Percentiles rank a stretch among this genome's conserved stretches.
These are phyloP conservation scores for Eretmocerus hayati DNA, from an alignment of 2,888 invertebrate genomes.

Conservation along the genomic window DNA sequence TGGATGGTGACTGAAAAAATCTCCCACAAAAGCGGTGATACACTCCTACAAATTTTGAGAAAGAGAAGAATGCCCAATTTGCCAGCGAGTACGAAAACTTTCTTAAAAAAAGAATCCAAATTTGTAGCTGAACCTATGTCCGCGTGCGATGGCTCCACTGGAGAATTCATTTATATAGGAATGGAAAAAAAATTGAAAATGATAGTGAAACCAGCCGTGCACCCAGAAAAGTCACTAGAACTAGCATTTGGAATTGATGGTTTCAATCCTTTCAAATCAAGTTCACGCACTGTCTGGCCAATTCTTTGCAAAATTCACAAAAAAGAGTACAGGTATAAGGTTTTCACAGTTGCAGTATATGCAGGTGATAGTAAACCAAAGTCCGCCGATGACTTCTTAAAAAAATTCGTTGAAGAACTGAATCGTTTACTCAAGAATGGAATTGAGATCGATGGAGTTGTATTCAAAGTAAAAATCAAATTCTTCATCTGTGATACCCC, in stretches of 20 bases:
- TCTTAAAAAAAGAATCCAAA: background rate
- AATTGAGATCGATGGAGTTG: background rate
- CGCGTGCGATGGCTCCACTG: background rate
- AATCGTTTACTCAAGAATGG: background rate
- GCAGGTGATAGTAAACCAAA: background rate
- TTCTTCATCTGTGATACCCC: background rate
- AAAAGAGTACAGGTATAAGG: background rate
- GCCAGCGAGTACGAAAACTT: background rate
- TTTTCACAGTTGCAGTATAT: background rate
- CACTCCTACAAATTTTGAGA: background rate
- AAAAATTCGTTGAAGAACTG: background rate
- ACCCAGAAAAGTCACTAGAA: background rate
- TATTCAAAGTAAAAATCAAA: background rate
- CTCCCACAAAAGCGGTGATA: background rate
- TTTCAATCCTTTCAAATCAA: background rate
- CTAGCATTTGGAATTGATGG: background rate
- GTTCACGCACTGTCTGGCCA: background rate
- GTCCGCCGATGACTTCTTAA: fast-evolving
- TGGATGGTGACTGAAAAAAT: background rate
- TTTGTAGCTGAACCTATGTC: background rate
- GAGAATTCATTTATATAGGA: background rate
- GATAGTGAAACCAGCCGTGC: background rate
- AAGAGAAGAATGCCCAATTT: background rate
- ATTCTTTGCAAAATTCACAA: background rate
- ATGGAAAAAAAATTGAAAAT: background rate